Conservation (phyloP, 2,113 vertebrate species). For the Chionodraco myersi region DNA sequence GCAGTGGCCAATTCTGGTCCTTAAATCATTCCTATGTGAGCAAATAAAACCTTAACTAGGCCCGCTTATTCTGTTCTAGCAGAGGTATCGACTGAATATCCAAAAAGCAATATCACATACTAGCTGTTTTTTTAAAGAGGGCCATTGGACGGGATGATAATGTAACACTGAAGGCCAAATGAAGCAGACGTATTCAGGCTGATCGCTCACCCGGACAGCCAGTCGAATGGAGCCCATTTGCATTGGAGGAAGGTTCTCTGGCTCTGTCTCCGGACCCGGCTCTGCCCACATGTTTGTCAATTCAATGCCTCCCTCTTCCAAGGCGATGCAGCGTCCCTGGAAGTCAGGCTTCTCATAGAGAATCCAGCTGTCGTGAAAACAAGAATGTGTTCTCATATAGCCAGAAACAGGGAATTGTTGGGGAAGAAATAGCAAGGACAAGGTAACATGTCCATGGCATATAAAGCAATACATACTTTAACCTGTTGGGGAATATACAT, state of each 20-base stretch:
- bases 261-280: conserved; percentile 49
- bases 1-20: background rate
- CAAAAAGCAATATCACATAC: conserved; percentile 9
- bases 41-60: background rate
- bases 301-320: conserved; percentile 91
- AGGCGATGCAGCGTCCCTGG: conserved; percentile 87
- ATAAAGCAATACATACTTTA: background rate
- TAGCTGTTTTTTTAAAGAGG: background rate
- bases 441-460: no score
- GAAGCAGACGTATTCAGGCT: conserved; percentile 17
- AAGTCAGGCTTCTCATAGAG: conserved; percentile 93
- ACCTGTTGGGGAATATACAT: background rate
- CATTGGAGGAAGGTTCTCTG: conserved; percentile 66
- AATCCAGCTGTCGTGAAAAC: conserved; percentile 87
- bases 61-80: no score
- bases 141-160: background rate
- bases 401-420: background rate
- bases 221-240: conserved; percentile 91
- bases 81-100: conserved; percentile 8
- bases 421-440: background rate
- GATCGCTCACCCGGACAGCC: conserved; percentile 87
- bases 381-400: background rate
- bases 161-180: background rate
- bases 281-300: conserved; percentile 88
- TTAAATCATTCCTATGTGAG: conserved; percentile 19